Percentiles rank a stretch among this genome's conserved stretches.
Evolutionary conservation across 1,140 invertebrate genomes (phyloP).

Genomic region (Meloidogyne floridensis): DNA sequence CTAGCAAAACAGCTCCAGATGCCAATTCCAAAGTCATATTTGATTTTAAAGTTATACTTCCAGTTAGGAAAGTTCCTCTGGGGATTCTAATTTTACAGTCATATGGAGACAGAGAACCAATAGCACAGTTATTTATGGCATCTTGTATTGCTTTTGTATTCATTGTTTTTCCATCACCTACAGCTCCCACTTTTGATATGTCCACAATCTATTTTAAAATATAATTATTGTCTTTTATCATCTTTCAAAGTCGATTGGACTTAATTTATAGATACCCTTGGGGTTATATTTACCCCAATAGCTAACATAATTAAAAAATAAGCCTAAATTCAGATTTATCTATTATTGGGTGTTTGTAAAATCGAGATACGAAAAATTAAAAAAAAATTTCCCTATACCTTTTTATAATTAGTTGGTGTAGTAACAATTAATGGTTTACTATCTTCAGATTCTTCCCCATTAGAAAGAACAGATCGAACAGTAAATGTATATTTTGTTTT

Average conservation of each 20-base stretch:
- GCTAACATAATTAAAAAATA: too few species aligned
- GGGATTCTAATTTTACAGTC: not conserved
- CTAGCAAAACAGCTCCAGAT: not conserved
- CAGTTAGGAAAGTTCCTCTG: constrained; percentile 9
- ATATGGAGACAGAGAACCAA: not conserved
- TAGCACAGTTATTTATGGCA: not conserved
- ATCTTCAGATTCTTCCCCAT: not conserved
- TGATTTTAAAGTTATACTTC: not conserved
- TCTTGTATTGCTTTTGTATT: not conserved
- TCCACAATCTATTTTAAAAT: not conserved
- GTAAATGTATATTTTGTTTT: not conserved
- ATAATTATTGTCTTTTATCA: too few species aligned
- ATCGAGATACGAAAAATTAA: too few species aligned
- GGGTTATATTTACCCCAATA: too few species aligned
- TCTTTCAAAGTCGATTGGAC: too few species aligned
- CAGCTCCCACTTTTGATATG: not conserved
- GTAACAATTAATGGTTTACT: constrained; percentile 1
- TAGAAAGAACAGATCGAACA: not conserved
- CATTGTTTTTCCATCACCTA: not conserved
- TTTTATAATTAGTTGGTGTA: constrained; percentile 1
- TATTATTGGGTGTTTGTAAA: too few species aligned
- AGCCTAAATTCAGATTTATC: too few species aligned
- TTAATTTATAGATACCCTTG: too few species aligned
- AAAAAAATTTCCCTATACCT: not conserved
- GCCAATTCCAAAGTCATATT: constrained; percentile 6